Conservation (phyloP, 1,140 invertebrate genomes). For the Panagrolaimus sp. region DNA sequence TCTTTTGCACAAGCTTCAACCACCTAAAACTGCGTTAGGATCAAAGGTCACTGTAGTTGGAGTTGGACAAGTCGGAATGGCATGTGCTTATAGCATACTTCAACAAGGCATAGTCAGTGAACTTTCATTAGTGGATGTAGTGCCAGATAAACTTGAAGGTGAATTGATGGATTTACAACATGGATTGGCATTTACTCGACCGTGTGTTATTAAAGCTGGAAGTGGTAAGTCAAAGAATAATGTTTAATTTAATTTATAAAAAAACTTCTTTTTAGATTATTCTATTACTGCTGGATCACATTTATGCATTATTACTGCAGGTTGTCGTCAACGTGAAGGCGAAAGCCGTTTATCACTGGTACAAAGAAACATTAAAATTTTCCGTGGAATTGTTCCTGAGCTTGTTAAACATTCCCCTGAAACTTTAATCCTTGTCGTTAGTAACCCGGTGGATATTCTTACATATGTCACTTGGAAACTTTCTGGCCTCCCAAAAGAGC, state of each 20-base stretch:
- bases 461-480: constrained; percentile 86
- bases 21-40: constrained; percentile 20
- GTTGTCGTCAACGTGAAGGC: constrained; percentile 77
- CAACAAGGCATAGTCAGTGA: constrained; percentile 77
- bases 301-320: constrained; percentile 79
- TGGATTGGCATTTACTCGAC: constrained; percentile 74
- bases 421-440: constrained; percentile 77
- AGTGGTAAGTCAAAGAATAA: constrained; percentile 60
- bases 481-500: constrained; percentile 75
- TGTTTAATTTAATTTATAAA: neutral
- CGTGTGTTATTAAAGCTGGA: constrained; percentile 71
- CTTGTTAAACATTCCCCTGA: constrained; percentile 78
- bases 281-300: constrained; percentile 71
- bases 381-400: constrained; percentile 71
- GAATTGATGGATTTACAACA: constrained; percentile 70
- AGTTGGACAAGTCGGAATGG: constrained; percentile 78
- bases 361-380: constrained; percentile 79
- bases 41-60: constrained; percentile 77
- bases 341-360: constrained; percentile 77
- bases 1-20: constrained; percentile 33
- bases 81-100: constrained; percentile 78
- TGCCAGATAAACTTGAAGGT: constrained; percentile 73
- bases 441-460: constrained; percentile 82
- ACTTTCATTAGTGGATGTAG: constrained; percentile 72
- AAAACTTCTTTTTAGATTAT: constrained; percentile 65